Evolutionary conservation across 2,113 vertebrate genomes (phyloP).

Genomic region (Triplophysa tibetana): DNA sequence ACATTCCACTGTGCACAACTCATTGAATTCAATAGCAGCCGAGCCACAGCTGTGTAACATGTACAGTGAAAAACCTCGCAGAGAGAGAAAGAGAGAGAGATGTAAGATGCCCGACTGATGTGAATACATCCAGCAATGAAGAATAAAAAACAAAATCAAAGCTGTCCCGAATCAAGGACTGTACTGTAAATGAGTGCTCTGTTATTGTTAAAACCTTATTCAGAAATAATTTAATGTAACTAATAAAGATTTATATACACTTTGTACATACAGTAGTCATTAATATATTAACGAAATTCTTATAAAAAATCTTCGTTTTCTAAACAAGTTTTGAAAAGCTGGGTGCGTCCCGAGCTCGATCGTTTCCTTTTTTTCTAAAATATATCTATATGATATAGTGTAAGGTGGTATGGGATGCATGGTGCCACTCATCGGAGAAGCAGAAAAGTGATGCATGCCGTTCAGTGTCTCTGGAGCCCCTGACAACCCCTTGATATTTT

Average conservation of each 20-base stretch:
- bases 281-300: constrained; percentile 78
- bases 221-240: constrained; percentile 73
- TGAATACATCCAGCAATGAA: constrained; percentile 46
- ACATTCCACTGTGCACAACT: constrained; percentile 76
- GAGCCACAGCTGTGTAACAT: constrained; percentile 45
- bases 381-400: constrained; percentile 1
- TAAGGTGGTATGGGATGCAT: constrained; percentile 49
- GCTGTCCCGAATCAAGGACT: not conserved
- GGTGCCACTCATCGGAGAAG: constrained; percentile 52
- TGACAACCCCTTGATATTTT: constrained; percentile 19
- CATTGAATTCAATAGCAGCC: constrained; percentile 61
- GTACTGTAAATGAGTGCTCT: constrained; percentile 66
- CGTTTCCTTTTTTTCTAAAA: constrained; percentile 33
- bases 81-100: not conserved
- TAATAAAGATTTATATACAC: constrained; percentile 77
- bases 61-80: constrained; percentile 11
- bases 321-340: constrained; percentile 61
- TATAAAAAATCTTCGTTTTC: constrained; percentile 72
- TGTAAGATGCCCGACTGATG: not conserved
- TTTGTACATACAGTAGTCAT: constrained; percentile 73
- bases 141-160: not conserved
- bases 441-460: not conserved
- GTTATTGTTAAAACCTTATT: constrained; percentile 62
- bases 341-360: constrained; percentile 46
- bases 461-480: not conserved